Base-by-base conservation (phyloP, 1,140 invertebrate genomes). In the Ips typographus region DNA sequence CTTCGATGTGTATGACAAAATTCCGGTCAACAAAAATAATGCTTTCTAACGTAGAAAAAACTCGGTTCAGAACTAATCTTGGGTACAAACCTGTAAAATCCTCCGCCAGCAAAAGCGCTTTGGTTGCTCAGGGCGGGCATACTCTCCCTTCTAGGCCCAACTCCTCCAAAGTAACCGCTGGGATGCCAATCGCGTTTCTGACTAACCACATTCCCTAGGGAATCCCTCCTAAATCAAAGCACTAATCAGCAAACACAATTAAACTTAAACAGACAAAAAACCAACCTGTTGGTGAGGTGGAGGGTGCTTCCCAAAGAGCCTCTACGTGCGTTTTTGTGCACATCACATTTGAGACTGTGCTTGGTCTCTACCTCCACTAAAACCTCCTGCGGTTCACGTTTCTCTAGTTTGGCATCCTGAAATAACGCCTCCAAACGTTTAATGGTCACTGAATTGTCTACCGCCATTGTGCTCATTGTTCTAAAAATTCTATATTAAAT, bases 351-450 rank as follows among this genome's bases (percentile, higher is more conserved):
- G 40, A 82, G 80, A 72, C 86, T 85, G 52, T 84, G 79, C 72
- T 80, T 82, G 3, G 76, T 78, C 75, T 88, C 86, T 8, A 86
- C 80, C 65, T 84, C 83, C 1, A 84, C 80, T 70, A 79, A 81
- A 44, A 84, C 78, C 53, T 84, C 80, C 36, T 83, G 82, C 76
- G 79, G 77, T 81, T 73, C 2, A 5, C 6, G 40, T 51, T 80
- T 79, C 37, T 89, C 87, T 60, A 90, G 72, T 74, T 84, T 87
- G 47, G 88, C 84, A 72, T 86, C 87, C 42, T 84, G 83, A 78
- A 92, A 91, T 65, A 92, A 84, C 1, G 86, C 88, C 76, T 91
- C 89, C 72, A 91, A 77, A 51, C 89, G 85, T 67, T 86, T 87
- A 74, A 91, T 55, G 8, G 52, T 37, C 44, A 22, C 22, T 22